Base-by-base conservation (phyloP, 2,113 vertebrate genomes). In the Ornithorhynchus anatinus region DNA sequence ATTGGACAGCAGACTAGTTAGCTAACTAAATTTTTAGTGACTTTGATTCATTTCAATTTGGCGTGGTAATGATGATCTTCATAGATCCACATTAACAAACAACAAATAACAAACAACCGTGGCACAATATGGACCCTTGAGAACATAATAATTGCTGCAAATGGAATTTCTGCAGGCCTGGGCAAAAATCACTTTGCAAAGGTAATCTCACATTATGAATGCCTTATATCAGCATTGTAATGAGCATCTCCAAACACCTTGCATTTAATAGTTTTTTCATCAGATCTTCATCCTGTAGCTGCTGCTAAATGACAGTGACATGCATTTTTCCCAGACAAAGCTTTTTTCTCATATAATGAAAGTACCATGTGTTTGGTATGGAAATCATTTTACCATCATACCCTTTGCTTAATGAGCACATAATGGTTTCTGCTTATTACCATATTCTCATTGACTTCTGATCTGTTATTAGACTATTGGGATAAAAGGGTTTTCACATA, bases 331-430 rank as follows among this genome's bases (percentile, higher is more conserved):
- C 29, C 12, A 56, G 8, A 25, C 31, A 58, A 32, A 62, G 52
- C 22, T n/a, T 43, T 42, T 67, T 45, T 11, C 56, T 53, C 1
- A 1, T 38, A 2, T 23, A 35, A 0, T 43, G 73, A 53, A 37
- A 32, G 6, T 4, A 2, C 20, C 0, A 45, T 42, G 42, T 43
- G 20, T 44, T 1, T 0, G 0, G 22, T 22, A 1, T 1, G 31
- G 56, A 62, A 17, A 22, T 43, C 10, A 29, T 29, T 23, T 19
- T 59, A 39, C n/a, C 56, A 0, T 32, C 40, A 7, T n/a, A 12
- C 39, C 59, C 22, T 5, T 56, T 36, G 31, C 8, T 19, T 5
- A 0, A 2, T 45, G 64, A 35, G n/a, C 47, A 64, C 52, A 57
- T 10, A 16, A 62, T 51, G 11, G 27, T 77, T 22, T 8, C 52